Percentiles rank a stretch among this genome's conserved stretches.
Evolutionary conservation across 2,888 invertebrate genomes (phyloP).

Genomic region (Dasysyrphus albostriatus): DNA sequence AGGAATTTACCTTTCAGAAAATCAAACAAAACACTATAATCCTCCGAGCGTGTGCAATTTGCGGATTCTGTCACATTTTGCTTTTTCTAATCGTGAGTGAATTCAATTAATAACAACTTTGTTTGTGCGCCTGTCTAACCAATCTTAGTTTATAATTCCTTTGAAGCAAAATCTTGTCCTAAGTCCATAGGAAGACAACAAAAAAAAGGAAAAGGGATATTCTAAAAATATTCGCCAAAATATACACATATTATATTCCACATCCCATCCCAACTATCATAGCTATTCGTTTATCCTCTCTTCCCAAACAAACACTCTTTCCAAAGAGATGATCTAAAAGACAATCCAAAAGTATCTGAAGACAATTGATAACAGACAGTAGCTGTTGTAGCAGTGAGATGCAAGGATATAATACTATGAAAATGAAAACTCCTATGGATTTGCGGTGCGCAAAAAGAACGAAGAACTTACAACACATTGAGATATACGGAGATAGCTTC

Average conservation of each 20-base stretch:
- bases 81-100: slow-evolving; percentile 14
- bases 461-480: slow-evolving; percentile 7
- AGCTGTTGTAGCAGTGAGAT: neutral
- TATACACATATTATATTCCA: slow-evolving; percentile 26
- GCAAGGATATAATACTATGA: slow-evolving; percentile 52
- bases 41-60: neutral
- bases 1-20: neutral
- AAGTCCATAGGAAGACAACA: slow-evolving; percentile 39
- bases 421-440: slow-evolving; percentile 62
- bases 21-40: neutral
- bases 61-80: neutral
- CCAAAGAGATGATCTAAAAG: slow-evolving; percentile 64
- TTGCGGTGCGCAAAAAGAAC: slow-evolving; percentile 43
- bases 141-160: slow-evolving; percentile 6
- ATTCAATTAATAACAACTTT: slow-evolving; percentile 67
- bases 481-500: neutral
- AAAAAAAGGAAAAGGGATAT: slow-evolving; percentile 40
- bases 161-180: slow-evolving; percentile 12
- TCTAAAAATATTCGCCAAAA: slow-evolving; percentile 48
- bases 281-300: too few species aligned
- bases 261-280: neutral
- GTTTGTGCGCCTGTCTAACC: slow-evolving; percentile 14
- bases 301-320: neutral
- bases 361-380: slow-evolving; percentile 74
- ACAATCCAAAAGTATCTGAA: slow-evolving; percentile 73